A percentile compares a stretch with the other conserved stretches of the same genome.
Evolutionary conservation across 2,888 invertebrate genomes (phyloP).

Genomic region (Hirtodrosophila cameraria): DNA sequence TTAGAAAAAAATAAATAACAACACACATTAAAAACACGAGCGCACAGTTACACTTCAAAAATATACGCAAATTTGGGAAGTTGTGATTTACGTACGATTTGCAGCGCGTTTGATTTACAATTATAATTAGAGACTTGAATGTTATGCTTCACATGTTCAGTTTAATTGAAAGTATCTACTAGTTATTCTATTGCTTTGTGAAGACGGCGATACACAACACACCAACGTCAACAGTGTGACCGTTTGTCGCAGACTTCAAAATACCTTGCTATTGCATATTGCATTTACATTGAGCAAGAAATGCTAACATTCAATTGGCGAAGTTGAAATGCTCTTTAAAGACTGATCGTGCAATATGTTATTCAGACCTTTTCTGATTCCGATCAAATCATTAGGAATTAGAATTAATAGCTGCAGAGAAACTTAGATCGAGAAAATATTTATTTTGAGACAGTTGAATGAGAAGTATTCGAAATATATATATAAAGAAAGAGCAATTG

Average conservation of each 20-base stretch:
- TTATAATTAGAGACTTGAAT: slow-evolving; percentile 3
- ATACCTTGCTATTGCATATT: slow-evolving; percentile 3
- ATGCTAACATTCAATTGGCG: neutral
- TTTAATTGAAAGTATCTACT: slow-evolving; percentile 21
- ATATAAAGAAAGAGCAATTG: no score
- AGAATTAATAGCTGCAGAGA: no score
- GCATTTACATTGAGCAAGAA: neutral
- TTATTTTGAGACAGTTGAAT: no score
- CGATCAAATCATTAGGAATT: no score
- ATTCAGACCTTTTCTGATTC: no score
- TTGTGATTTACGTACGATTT: slow-evolving; percentile 17
- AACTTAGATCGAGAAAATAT: no score
- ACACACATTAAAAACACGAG: neutral
- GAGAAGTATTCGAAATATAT: no score
- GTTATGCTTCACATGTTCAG: slow-evolving; percentile 34
- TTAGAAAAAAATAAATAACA: slow-evolving; percentile 8
- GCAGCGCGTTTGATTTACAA: slow-evolving; percentile 18
- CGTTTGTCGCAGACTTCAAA: neutral
- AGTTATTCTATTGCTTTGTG: slow-evolving; percentile 8
- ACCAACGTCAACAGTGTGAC: slow-evolving; percentile 30
- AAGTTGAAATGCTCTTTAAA: slow-evolving; percentile 4
- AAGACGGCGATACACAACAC: slow-evolving; percentile 32
- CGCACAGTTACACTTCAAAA: no score
- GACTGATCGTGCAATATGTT: no score
- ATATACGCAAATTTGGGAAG: neutral